Percentiles rank a stretch among this genome's conserved stretches.
Evolutionary conservation across 2,888 invertebrate species (phyloP).

Genomic region (Nudaria mundana): DNA sequence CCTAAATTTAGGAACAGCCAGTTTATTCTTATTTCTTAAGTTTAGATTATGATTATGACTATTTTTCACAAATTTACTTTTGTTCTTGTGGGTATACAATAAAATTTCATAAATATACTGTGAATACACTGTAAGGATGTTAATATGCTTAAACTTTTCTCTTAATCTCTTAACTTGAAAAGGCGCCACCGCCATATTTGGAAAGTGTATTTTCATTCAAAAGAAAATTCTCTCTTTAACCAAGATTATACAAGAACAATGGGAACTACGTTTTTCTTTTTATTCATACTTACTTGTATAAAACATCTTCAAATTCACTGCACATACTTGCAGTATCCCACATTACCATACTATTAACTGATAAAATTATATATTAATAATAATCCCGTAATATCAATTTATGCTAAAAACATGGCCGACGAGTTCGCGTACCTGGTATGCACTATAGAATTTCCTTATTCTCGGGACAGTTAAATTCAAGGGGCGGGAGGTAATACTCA

Average conservation of each 20-base stretch:
- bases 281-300: too few species aligned
- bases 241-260: constrained; percentile 1
- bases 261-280: constrained; percentile 3
- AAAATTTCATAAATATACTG: too few species aligned
- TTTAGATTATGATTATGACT: too few species aligned
- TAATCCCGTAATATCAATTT: constrained; percentile 1
- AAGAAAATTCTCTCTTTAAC: constrained; percentile 61
- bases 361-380: not conserved
- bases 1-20: too few species aligned
- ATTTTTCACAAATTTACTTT: too few species aligned
- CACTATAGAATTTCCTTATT: constrained; percentile 18
- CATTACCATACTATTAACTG: too few species aligned
- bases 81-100: too few species aligned
- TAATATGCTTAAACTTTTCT: too few species aligned
- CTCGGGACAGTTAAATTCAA: constrained; percentile 31
- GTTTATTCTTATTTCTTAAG: too few species aligned
- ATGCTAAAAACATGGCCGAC: constrained; percentile 5
- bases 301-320: too few species aligned
- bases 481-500: constrained; percentile 32
- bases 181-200: constrained; percentile 61
- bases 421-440: constrained; percentile 8
- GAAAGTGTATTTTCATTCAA: constrained; percentile 60
- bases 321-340: too few species aligned
- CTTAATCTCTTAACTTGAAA: constrained; percentile 33
- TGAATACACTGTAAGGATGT: too few species aligned